Evolutionary conservation across 2,113 vertebrate species (phyloP), one percentile per base, ranked within the genome.

Genomic region (Thryonomys swinderianus): DNA sequence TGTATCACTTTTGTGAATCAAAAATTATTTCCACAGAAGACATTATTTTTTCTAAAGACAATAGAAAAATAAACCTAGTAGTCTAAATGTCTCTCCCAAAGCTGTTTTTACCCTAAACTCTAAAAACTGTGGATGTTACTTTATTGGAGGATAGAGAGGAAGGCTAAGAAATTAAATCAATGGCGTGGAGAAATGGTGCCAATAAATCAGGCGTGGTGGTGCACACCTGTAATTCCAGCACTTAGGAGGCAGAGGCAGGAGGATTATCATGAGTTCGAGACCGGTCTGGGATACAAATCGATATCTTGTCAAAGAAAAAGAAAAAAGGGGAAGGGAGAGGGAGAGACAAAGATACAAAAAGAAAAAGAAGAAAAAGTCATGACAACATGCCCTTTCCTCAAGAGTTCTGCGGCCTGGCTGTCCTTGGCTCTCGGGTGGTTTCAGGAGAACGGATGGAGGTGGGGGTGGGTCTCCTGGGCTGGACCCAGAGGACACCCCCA

Each of bases 1-100:
- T 88, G 7, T 57, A n/a, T 32, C n/a, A 42, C 34, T 14, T 82
- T 73, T 69, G 7, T 88, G 80, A 91, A 78, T 86, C 10, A 81
- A 67, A 93, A 95, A 55, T 82, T 57, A 86, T 82, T 82, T 27
- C 57, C 74, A 48, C 17, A 37, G 34, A 32, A 93, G 48, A 61
- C 20, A 42, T 55, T 83, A 71, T 30, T 82, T 89, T 93, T 92
- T 82, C 11, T 45, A 51, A 92, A 76, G 30, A 4, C n/a, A 94
- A 55, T 37, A 48, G 61, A 85, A 85, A 74, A 85, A 74, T 89
- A 30, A 84, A 10, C 67, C 9, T 53, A 2, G 3, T n/a, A 79
- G 11, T 79, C 8, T 59, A 6, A 88, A n/a, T 37, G 34, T 2
- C 40, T 40, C 14, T 7, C 51, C 40, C 13, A 87, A 61, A 82